Evolutionary conservation across 1,140 invertebrate genomes (phyloP).

Genomic region (Mycetomoellerius zeteki): DNA sequence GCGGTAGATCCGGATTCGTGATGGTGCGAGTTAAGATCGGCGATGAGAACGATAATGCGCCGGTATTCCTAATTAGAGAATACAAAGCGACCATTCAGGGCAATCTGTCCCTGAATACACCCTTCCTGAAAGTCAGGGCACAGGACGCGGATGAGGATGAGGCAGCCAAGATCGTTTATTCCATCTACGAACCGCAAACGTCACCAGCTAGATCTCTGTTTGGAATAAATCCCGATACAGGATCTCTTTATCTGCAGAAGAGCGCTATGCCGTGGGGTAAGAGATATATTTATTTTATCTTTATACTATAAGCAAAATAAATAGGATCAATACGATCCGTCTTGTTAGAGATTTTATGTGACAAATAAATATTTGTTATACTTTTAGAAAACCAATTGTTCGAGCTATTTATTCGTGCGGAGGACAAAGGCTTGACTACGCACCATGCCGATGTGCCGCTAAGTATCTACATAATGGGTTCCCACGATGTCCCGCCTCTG

Average conservation of each 20-base stretch:
- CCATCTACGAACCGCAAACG: constrained; percentile 90
- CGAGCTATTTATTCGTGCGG: constrained; percentile 96
- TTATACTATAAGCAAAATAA: not conserved
- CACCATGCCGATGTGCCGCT: constrained; percentile 93
- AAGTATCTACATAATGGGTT: constrained; percentile 91
- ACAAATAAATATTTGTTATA: constrained; percentile 3
- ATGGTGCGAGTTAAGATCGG: constrained; percentile 92
- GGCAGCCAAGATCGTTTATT: constrained; percentile 91
- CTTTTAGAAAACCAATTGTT: constrained; percentile 92
- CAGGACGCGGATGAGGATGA: constrained; percentile 91
- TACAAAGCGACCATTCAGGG: constrained; percentile 92
- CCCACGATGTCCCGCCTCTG: constrained; percentile 90
- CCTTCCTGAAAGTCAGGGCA: constrained; percentile 91
- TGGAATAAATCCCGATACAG: constrained; percentile 90
- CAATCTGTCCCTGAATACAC: constrained; percentile 89
- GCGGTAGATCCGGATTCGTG: constrained; percentile 93
- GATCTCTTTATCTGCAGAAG: constrained; percentile 89
- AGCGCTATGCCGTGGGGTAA: constrained; percentile 88
- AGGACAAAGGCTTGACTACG: constrained; percentile 91
- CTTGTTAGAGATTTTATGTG: not conserved
- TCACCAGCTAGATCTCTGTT: constrained; percentile 89
- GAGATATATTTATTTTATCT: constrained; percentile 46
- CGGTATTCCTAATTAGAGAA: constrained; percentile 92
- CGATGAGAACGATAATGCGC: constrained; percentile 96
- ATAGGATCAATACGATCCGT: not conserved